Evolutionary conservation across 2,888 invertebrate genomes (phyloP).

Genomic region (Ceriagrion tenellum): DNA sequence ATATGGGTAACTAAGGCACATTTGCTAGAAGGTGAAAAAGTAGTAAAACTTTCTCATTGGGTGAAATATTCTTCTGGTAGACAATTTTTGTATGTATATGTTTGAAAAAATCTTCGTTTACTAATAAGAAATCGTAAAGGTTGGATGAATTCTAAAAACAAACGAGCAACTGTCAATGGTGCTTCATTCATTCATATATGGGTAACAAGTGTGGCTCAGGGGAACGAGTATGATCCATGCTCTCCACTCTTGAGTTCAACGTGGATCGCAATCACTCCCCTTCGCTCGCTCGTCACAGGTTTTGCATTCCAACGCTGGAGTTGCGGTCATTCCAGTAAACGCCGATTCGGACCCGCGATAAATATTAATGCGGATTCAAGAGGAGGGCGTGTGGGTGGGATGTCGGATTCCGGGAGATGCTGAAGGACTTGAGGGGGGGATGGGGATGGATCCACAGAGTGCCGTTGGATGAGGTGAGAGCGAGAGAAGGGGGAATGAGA

Average conservation of each 20-base stretch:
- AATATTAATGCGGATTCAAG: conserved; percentile 32
- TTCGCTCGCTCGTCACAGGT: not conserved
- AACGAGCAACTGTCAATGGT: no score
- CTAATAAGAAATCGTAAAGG: no score
- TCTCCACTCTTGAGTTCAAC: not conserved
- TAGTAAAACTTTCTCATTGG: no score
- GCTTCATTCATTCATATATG: not conserved
- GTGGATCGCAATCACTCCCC: not conserved
- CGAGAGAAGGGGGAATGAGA: not conserved
- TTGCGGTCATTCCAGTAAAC: conserved; percentile 5
- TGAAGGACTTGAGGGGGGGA: not conserved
- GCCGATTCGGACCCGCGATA: conserved; percentile 5
- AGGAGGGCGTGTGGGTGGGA: not conserved
- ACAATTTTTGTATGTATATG: no score
- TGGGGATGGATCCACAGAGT: not conserved
- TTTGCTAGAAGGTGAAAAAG: no score
- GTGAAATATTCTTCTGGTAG: no score
- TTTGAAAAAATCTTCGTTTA: no score
- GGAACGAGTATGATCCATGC: not conserved
- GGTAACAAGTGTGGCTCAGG: not conserved
- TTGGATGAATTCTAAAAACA: no score
- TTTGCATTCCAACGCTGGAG: not conserved
- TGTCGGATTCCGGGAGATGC: not conserved
- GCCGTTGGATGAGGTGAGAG: not conserved
- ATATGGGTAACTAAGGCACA: no score